These are phyloP conservation scores for Griposia aprilina DNA, from an alignment of 2,888 invertebrate species.

Conservation along the genomic window DNA sequence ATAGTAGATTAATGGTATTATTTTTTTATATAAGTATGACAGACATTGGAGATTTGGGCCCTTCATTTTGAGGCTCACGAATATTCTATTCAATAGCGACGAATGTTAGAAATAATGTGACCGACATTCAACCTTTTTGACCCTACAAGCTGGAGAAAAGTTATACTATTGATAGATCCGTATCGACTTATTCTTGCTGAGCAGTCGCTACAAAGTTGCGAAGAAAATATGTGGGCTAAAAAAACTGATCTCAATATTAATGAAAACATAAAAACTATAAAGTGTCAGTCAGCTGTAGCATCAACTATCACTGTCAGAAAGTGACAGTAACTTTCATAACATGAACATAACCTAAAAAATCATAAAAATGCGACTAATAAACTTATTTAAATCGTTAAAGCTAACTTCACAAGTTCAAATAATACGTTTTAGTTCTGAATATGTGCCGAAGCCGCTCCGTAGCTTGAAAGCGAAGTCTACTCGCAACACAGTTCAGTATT, in stretches of 20 bases:
- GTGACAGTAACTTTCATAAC: constrained; percentile 42
- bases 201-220: background rate
- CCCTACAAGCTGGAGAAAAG: background rate
- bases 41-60: too few relatives aligned
- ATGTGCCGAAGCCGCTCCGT: constrained; percentile 81
- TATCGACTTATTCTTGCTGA: background rate
- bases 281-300: too few relatives aligned
- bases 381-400: constrained; percentile 68
- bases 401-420: constrained; percentile 53
- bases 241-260: background rate
- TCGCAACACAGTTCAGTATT: constrained; percentile 88
- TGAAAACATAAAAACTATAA: too few relatives aligned
- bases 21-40: too few relatives aligned
- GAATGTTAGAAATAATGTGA: too few relatives aligned
- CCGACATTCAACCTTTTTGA: background rate
- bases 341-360: constrained; percentile 61
- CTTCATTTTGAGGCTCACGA: too few relatives aligned
- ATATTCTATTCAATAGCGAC: too few relatives aligned
- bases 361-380: constrained; percentile 69
- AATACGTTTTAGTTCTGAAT: constrained; percentile 74
- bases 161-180: background rate
- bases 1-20: too few relatives aligned
- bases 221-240: background rate
- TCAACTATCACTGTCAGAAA: background rate
- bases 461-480: constrained; percentile 85